These are phyloP conservation scores for Karalla daura DNA, from an alignment of 2,797 vertebrate genomes.

Conservation along the genomic window DNA sequence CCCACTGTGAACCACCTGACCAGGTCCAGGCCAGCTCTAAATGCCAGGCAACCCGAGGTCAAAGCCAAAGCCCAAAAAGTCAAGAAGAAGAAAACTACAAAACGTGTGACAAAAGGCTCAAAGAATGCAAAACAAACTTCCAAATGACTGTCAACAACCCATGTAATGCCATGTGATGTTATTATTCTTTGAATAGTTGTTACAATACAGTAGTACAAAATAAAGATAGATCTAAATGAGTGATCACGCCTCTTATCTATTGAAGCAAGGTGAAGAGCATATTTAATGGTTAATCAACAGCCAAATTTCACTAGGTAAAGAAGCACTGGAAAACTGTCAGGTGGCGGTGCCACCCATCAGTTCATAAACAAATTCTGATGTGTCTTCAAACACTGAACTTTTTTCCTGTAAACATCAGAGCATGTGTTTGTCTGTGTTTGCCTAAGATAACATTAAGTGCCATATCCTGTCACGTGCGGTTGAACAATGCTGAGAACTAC, in stretches of 20 bases:
- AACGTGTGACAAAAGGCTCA: conserved; percentile 52
- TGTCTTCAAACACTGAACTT: conserved; percentile 1
- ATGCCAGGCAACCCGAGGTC: conserved; percentile 42
- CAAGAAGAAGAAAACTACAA: conserved; percentile 80
- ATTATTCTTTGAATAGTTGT: not conserved
- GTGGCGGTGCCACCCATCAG: conserved; percentile 1
- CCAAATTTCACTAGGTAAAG: not conserved
- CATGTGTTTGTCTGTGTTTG: conserved; percentile 44
- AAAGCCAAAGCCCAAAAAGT: conserved; percentile 71
- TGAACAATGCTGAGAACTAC: conserved; percentile 51
- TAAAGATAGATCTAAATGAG: conserved; percentile 33
- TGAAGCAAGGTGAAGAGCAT: not conserved
- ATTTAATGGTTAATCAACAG: not conserved
- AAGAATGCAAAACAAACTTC: conserved; percentile 28
- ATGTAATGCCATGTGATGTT: not conserved
- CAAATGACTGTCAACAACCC: conserved; percentile 27
- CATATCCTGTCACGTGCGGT: not conserved
- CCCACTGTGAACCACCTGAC: conserved; percentile 75
- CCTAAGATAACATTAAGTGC: conserved; percentile 24
- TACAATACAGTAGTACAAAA: conserved; percentile 3
- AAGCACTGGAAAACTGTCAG: conserved; percentile 34
- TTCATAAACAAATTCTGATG: not conserved
- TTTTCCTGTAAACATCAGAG: not conserved
- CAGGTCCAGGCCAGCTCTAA: conserved; percentile 82
- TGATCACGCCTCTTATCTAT: not conserved